These are phyloP conservation scores for Exocentrus adspersus DNA, from an alignment of 2,888 invertebrate species.

Conservation along the genomic window DNA sequence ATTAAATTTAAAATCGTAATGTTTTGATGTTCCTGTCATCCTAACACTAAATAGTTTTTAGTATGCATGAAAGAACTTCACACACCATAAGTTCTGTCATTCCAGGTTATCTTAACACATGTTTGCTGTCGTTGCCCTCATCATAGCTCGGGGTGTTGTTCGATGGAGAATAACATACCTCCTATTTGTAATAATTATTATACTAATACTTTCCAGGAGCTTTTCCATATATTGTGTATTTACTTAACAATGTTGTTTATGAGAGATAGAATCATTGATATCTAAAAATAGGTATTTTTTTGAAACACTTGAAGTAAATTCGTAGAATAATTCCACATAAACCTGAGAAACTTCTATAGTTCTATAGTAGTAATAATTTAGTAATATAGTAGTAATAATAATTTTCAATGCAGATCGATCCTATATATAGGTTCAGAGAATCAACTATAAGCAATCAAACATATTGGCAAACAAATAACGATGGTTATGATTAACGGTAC, in stretches of 20 bases:
- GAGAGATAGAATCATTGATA: no score
- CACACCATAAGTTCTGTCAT: conserved; percentile 55
- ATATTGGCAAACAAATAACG: neutral
- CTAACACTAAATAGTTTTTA: conserved; percentile 48
- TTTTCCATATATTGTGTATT: neutral
- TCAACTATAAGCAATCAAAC: neutral
- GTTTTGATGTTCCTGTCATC: conserved; percentile 50
- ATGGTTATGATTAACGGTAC: neutral
- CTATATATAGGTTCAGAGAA: no score
- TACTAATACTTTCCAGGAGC: conserved; percentile 9
- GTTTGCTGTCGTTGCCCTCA: conserved; percentile 55
- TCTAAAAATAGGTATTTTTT: no score
- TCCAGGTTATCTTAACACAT: conserved; percentile 56
- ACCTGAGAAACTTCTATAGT: no score
- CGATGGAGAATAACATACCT: conserved; percentile 20
- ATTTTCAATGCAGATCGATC: no score
- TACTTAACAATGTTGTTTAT: no score
- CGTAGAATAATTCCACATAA: no score
- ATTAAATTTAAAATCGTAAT: conserved; percentile 29
- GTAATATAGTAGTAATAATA: no score
- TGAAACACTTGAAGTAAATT: no score
- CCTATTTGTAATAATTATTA: conserved; percentile 19
- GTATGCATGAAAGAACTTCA: conserved; percentile 52
- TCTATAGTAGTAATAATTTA: no score
- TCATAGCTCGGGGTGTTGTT: conserved; percentile 32